Conservation (phyloP, 2,888 invertebrate genomes). For the Anaspis maculata region DNA sequence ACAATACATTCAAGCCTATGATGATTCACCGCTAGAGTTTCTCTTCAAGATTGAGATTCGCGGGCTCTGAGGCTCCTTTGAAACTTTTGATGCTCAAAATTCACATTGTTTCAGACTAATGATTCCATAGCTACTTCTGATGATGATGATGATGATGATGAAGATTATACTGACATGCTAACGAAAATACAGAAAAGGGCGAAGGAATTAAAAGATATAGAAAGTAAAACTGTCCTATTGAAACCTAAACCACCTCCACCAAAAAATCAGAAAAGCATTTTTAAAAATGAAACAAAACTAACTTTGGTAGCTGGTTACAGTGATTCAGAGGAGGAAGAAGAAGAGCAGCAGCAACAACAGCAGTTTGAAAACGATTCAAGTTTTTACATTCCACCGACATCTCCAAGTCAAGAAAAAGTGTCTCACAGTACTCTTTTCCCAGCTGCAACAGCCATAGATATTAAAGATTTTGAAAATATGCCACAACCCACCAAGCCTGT, state of each 20-base stretch:
- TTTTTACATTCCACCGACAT: conserved; percentile 7
- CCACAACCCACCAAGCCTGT: conserved; percentile 11
- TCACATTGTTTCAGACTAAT: conserved; percentile 36
- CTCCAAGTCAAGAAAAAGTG: conserved; percentile 15
- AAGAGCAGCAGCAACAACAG: background rate
- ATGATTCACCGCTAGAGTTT: conserved; percentile 40
- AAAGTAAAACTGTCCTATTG: no score
- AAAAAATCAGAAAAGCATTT: no score
- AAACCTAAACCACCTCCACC: conserved; percentile 16
- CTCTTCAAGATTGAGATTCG: conserved; percentile 24
- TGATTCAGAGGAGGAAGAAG: conserved; percentile 43
- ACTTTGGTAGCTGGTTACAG: conserved; percentile 50
- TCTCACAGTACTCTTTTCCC: conserved; percentile 44
- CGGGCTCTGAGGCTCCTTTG: no score
- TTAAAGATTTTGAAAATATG: conserved; percentile 30
- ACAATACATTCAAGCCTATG: no score
- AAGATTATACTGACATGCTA: conserved; percentile 40
- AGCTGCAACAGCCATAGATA: conserved; percentile 37
- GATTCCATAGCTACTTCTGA: background rate
- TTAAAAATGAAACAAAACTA: no score
- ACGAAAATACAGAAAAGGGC: conserved; percentile 41
- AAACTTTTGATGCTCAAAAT: conserved; percentile 33
- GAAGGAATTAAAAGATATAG: conserved; percentile 39
- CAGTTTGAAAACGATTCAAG: conserved; percentile 2
- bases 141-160: conserved; percentile 12